Evolutionary conservation across 2,888 invertebrate genomes (phyloP), one percentile per base, ranked within the genome.

Genomic region (Athrips mouffetella): DNA sequence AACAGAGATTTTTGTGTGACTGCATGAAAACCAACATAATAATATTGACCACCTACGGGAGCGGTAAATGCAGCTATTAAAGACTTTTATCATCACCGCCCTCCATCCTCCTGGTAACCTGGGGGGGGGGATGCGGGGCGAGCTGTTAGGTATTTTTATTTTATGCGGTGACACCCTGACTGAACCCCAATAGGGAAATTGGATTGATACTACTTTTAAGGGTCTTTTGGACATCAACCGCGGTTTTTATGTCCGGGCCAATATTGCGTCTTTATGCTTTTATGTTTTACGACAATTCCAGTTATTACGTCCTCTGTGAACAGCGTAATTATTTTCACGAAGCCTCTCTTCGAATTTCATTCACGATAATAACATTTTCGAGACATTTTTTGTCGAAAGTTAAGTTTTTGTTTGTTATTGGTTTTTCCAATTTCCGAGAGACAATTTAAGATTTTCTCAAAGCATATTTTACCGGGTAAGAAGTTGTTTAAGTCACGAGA

Each of bases 171-270:
- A 83, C 84, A 82, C 80, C 73, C 75, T 69, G 73, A 76, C 75
- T 69, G 73, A 76, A 76, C 76, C 72, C 76, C 79, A 78, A 80
- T 85, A 84, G 81, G 82, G 80, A 86, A 86, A 86, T 86, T 86
- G 86, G 83, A 84, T 81, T 82, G 81, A 79, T 85, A 82, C 80
- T 83, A 82, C 76, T 82, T 86, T 83, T 83, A 79, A 85, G 75
- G 76, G 77, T 74, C 80, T 82, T 82, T 86, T 77, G 75, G 81
- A 76, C 76, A 79, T 75, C 78, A 80, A 80, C 76, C 66, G 73
- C 69, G 56, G 70, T 73, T 82, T 77, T 83, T 82, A 85, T 75
- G 74, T 67, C 63, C 73, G 60, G 67, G 69, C 73, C 83, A 79
- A 79, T 83, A 82, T 81, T 80, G 75, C 69, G 69, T 70, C 73